Evolutionary conservation across 2,113 vertebrate genomes (phyloP).

Genomic region (Lucifuga dentata): DNA sequence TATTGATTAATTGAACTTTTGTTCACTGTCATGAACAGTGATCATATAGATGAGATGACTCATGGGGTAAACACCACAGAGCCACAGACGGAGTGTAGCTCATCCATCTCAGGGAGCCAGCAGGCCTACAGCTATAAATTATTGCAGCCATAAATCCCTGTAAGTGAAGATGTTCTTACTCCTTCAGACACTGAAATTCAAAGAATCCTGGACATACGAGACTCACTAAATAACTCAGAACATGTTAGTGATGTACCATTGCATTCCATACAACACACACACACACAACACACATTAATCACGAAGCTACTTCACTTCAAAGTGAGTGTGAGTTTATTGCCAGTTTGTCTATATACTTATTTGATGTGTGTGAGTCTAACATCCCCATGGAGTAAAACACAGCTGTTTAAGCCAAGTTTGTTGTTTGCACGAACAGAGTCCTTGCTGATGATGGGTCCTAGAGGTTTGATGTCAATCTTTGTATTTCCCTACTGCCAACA

Average conservation of each 20-base stretch:
- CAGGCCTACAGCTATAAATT: constrained; percentile 48
- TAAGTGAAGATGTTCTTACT: constrained; percentile 37
- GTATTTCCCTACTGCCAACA: constrained; percentile 32
- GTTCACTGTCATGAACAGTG: constrained; percentile 23
- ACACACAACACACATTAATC: constrained; percentile 46
- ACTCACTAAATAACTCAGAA: constrained; percentile 16
- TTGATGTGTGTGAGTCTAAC: constrained; percentile 19
- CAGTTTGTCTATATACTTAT: constrained; percentile 21
- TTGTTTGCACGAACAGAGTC: constrained; percentile 42
- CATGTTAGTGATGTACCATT: constrained; percentile 32
- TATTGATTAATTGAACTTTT: constrained; percentile 16
- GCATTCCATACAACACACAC: constrained; percentile 45
- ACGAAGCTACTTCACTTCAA: constrained; percentile 19
- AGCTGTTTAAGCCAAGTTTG: constrained; percentile 46
- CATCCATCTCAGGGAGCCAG: constrained; percentile 42
- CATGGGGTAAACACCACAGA: constrained; percentile 24
- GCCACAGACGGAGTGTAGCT: constrained; percentile 15
- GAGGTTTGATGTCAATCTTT: constrained; percentile 46
- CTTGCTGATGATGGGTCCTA: constrained; percentile 44
- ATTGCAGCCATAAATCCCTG: constrained; percentile 57
- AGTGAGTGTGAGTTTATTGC: constrained; percentile 13
- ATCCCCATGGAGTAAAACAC: constrained; percentile 25
- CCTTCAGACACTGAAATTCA: constrained; percentile 41
- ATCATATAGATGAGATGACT: constrained; percentile 31
- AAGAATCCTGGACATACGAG: constrained; percentile 49